A percentile compares a stretch with the other conserved stretches of the same genome.
These are phyloP conservation scores for Corvus cornix DNA, from an alignment of 2,113 vertebrate genomes.

Conservation along the genomic window DNA sequence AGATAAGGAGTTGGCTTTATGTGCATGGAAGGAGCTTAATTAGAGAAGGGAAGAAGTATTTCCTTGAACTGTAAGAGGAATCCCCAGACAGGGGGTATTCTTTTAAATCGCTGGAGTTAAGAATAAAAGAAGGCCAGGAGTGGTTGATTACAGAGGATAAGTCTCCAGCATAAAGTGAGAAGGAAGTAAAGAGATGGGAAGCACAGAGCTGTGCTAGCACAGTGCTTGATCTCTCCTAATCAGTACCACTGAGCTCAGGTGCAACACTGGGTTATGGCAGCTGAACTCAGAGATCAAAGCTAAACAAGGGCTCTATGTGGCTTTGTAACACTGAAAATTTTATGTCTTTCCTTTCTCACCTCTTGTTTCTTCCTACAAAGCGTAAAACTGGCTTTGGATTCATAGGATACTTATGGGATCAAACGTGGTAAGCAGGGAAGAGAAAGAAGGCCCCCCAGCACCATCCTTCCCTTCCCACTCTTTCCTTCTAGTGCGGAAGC, in stretches of 20 bases:
- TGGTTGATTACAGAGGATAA: not conserved
- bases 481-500: not conserved
- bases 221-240: not conserved
- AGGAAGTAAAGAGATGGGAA: not conserved
- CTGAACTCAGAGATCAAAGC: not conserved
- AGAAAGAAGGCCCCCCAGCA: not conserved
- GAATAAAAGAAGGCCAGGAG: not conserved
- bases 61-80: not conserved
- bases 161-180: not conserved
- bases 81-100: slow-evolving; percentile 22
- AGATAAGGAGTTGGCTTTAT: not conserved
- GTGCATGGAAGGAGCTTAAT: not conserved
- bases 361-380: not conserved
- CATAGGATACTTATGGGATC: not conserved
- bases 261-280: not conserved
- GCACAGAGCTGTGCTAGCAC: not conserved
- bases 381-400: not conserved
- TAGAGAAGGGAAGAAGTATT: not conserved
- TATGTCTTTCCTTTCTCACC: not conserved
- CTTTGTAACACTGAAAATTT: not conserved
- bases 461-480: not conserved
- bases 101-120: not conserved
- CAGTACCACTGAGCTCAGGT: not conserved
- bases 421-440: not conserved
- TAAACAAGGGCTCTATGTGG: not conserved